A percentile compares a stretch with the other conserved stretches of the same genome.
Evolutionary conservation across 2,113 vertebrate genomes (phyloP).

Genomic region (Corvus hawaiiensis): DNA sequence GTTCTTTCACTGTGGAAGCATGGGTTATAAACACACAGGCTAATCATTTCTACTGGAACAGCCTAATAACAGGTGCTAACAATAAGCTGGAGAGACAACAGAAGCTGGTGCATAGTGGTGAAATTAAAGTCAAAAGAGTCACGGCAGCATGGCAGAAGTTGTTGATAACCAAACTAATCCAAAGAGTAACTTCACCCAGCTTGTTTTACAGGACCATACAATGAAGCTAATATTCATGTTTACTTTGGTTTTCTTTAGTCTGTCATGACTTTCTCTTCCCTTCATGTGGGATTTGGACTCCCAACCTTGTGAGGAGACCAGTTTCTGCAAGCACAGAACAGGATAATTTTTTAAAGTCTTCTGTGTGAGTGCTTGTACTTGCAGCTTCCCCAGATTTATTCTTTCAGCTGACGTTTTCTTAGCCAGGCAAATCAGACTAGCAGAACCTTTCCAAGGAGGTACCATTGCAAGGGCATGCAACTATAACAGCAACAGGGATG

Average conservation of each 20-base stretch:
- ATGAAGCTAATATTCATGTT: background rate
- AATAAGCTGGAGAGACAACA: background rate
- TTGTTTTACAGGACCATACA: background rate
- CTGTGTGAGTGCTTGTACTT: background rate
- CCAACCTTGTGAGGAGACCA: background rate
- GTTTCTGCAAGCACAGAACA: background rate
- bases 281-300: slow-evolving; percentile 8
- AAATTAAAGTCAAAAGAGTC: slow-evolving; percentile 2
- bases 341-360: background rate
- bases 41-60: background rate
- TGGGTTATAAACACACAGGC: background rate
- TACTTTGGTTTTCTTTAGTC: background rate
- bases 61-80: background rate
- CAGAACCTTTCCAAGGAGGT: background rate
- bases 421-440: background rate
- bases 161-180: background rate
- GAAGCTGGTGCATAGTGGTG: background rate
- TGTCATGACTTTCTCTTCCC: background rate
- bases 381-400: background rate
- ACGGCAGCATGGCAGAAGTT: background rate
- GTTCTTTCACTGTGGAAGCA: background rate
- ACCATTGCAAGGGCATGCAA: background rate
- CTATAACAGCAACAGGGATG: background rate
- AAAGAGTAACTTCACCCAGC: background rate
- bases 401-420: background rate